phyloP scores from a whole-genome alignment of 2,888 invertebrate species.

The Drosophila bunnanda region DNA sequence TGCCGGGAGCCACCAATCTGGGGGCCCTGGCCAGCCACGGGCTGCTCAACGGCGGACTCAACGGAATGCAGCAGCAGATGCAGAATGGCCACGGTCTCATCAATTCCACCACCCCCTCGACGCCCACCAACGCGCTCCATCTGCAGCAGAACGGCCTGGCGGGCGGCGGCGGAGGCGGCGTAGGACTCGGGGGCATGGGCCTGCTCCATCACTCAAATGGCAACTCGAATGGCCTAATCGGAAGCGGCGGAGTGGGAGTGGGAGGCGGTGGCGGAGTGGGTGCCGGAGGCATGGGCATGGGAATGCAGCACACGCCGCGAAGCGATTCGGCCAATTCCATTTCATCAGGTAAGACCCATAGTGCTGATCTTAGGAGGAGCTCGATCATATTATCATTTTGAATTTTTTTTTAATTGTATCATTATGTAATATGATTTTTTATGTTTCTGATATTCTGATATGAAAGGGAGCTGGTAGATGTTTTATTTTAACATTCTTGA shows the following conservation, averaged over 20 bases:
- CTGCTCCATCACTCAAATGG: constrained; percentile 65
- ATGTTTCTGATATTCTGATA: too few relatives aligned
- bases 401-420: neutral
- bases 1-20: constrained; percentile 65
- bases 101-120: constrained; percentile 67
- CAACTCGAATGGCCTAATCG: constrained; percentile 63
- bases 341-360: constrained; percentile 84
- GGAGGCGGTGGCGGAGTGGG: constrained; percentile 20
- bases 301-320: constrained; percentile 83
- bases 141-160: constrained; percentile 69
- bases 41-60: constrained; percentile 59
- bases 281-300: constrained; percentile 49
- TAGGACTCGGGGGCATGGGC: constrained; percentile 37
- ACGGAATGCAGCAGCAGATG: constrained; percentile 49
- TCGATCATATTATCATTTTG: neutral
- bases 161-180: constrained; percentile 23
- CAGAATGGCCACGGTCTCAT: constrained; percentile 70
- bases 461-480: neutral
- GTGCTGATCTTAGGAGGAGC: neutral
- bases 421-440: neutral
- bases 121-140: constrained; percentile 43
- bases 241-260: constrained; percentile 24
- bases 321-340: constrained; percentile 85
- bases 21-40: constrained; percentile 61
- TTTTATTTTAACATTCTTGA: neutral